These are phyloP conservation scores for Cotesia vestalis DNA, from an alignment of 1,140 invertebrate genomes.

Conservation along the genomic window DNA sequence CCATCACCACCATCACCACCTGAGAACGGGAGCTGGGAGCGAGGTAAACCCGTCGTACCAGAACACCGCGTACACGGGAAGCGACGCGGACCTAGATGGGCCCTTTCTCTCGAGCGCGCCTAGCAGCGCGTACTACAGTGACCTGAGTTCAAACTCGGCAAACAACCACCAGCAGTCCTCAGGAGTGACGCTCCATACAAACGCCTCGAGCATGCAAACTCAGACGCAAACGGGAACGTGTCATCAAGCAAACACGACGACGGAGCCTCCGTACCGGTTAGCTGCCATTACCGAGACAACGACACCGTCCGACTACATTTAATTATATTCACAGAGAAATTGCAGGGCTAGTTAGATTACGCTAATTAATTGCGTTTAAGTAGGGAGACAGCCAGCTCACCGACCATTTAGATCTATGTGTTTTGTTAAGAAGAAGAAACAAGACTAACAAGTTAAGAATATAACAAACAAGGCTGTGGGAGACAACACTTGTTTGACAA, in stretches of 20 bases:
- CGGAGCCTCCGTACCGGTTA: constrained; percentile 64
- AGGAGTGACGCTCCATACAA: constrained; percentile 28
- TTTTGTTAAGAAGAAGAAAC: neutral
- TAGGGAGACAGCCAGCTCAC: constrained; percentile 16
- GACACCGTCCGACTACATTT: constrained; percentile 74
- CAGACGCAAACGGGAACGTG: constrained; percentile 34
- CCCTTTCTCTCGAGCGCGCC: constrained; percentile 72
- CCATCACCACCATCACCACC: constrained; percentile 52
- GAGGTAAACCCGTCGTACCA: constrained; percentile 73
- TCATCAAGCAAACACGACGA: constrained; percentile 46
- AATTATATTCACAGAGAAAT: constrained; percentile 32
- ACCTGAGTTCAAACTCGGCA: constrained; percentile 61
- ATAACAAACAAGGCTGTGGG: constrained; percentile 1
- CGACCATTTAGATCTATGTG: neutral
- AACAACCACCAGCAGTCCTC: constrained; percentile 49
- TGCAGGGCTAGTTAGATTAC: constrained; percentile 12
- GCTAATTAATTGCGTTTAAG: neutral
- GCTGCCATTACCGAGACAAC: constrained; percentile 74
- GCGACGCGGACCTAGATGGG: constrained; percentile 72
- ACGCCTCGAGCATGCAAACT: constrained; percentile 15
- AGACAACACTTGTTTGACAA: constrained; percentile 19
- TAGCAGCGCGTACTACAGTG: constrained; percentile 77
- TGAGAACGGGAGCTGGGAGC: constrained; percentile 45
- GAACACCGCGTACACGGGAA: constrained; percentile 75
- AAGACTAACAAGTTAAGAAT: neutral